phyloP scores from a whole-genome alignment of 2,113 vertebrate genomes.

The Solenodon paradoxus region DNA sequence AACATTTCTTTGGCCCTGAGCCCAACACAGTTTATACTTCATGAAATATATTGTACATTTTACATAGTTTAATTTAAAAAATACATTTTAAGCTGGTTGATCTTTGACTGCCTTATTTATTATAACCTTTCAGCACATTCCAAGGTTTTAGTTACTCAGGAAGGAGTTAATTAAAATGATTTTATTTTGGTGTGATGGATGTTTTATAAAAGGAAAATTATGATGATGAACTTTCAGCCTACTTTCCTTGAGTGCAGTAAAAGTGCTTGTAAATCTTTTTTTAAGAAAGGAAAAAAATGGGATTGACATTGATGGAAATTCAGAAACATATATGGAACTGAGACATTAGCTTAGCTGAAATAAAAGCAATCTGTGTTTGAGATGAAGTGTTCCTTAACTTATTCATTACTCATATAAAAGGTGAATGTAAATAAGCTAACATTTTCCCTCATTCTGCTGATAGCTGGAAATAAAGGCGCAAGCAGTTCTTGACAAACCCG shows the following conservation, averaged over 20 bases:
- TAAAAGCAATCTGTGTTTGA: conserved; percentile 79
- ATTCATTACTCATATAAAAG: conserved; percentile 78
- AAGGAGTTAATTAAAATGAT: conserved; percentile 87
- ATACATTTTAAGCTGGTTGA: conserved; percentile 84
- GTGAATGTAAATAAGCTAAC: conserved; percentile 75
- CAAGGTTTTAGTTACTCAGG: conserved; percentile 94
- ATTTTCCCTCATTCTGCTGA: conserved; percentile 65
- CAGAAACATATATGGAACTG: conserved; percentile 77
- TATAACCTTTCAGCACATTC: conserved; percentile 91
- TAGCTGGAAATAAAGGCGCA: conserved; percentile 73
- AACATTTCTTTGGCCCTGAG: conserved; percentile 72
- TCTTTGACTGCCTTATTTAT: conserved; percentile 86
- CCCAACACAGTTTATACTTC: conserved; percentile 75
- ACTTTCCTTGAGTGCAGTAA: conserved; percentile 79
- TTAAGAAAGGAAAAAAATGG: conserved; percentile 63
- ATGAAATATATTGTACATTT: conserved; percentile 82
- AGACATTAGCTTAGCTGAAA: conserved; percentile 81
- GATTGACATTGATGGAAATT: conserved; percentile 75
- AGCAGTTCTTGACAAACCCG: conserved; percentile 29
- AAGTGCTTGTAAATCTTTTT: conserved; percentile 78
- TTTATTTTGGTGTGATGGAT: conserved; percentile 81
- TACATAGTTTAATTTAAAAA: conserved; percentile 84
- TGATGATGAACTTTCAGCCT: conserved; percentile 75
- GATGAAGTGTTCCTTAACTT: conserved; percentile 84
- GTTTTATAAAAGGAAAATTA: conserved; percentile 75